phyloP scores from a whole-genome alignment of 2,888 invertebrate species.

The Rhaphigaster nebulosa region DNA sequence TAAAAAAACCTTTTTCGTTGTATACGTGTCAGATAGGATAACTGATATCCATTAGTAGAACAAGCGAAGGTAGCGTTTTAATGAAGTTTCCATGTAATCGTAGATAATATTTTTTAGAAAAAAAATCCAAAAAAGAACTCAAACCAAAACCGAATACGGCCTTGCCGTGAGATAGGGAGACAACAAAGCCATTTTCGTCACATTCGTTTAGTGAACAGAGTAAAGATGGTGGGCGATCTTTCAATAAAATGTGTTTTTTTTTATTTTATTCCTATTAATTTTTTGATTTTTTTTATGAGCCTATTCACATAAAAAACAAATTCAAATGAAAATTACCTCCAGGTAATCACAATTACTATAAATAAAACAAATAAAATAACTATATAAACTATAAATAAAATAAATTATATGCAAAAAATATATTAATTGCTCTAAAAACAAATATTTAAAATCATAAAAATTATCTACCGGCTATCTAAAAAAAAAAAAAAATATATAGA shows the following conservation, averaged over 20 bases:
- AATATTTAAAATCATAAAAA: no score
- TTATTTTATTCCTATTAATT: neutral
- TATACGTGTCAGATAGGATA: neutral
- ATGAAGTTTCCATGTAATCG: neutral
- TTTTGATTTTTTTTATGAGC: neutral
- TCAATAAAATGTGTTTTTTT: neutral
- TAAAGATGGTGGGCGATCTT: neutral
- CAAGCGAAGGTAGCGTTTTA: neutral
- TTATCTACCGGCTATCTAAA: no score
- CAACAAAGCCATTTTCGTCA: slow-evolving; percentile 1
- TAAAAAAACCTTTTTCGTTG: neutral
- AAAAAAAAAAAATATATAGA: no score
- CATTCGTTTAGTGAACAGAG: neutral
- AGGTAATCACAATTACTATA: no score
- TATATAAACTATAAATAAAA: no score
- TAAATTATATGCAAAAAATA: no score
- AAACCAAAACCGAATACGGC: neutral
- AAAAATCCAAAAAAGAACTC: neutral
- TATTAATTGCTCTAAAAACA: no score
- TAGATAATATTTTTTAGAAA: neutral
- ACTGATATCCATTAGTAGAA: slow-evolving; percentile 14
- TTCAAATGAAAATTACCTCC: neutral
- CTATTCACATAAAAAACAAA: neutral
- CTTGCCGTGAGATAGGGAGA: neutral
- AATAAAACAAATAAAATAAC: no score